Evolutionary conservation across 2,113 vertebrate genomes (phyloP), one percentile per base, ranked within the genome.

Genomic region (Sorex fumeus): DNA sequence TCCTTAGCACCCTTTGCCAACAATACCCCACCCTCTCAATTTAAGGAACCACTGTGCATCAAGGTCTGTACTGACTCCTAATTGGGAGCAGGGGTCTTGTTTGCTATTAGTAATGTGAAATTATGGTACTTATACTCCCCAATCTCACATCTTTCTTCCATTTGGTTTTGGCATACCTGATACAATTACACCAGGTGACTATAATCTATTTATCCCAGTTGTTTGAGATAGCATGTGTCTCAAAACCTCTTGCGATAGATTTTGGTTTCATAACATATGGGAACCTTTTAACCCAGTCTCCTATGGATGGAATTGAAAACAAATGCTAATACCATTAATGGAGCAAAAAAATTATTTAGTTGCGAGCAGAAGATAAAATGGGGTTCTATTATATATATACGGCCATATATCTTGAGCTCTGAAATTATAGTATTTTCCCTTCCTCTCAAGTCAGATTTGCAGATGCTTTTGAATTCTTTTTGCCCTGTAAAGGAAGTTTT

Each of bases 401-500:
- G 84, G 77, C 92, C 64, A 71, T 60, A 9, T 47, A 3, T 87
- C 75, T 93, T 91, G 90, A 93, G 40, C 82, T 95, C 78, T 89
- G 53, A 76, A 92, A 94, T 79, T 3, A 40, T 88, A 90, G 32
- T 71, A n/a, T 19, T 34, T 90, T 91, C 66, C 19, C 79, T 84
- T 89, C 87, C 89, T 93, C 69, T 95, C 91, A 88, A 96, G 89
- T 85, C 88, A 88, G n/a, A 95, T 91, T 76, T 91, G 77, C 92
- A 87, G 95, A 75, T 43, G 72, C 84, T 96, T 96, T 50, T 21
- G 74, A 83, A 94, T 85, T 94, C 89, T 95, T 21, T 84, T 96
- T 94, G 80, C 94, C 67, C 89, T 95, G 40, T 84, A 82, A 36
- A 96, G 89, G 85, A 96, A 92, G 74, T 79, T 96, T 47, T 92